Base-by-base conservation (phyloP, 2,888 invertebrate genomes). In the Lochmaea capreae region DNA sequence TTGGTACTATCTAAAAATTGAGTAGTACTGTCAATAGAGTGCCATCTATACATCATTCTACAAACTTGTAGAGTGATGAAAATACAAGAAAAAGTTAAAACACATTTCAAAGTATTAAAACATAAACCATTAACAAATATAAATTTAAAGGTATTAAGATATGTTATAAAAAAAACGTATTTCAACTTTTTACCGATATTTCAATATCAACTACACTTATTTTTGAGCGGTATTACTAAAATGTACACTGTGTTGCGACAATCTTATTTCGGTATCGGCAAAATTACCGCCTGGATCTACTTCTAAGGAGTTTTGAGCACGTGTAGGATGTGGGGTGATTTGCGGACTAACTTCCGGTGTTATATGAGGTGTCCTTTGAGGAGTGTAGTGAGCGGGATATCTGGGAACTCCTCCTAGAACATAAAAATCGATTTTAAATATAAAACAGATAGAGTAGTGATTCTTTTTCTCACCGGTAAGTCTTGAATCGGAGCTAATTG, bases 401-500 rank as follows among this genome's bases (percentile, higher is more conserved):
- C 76, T 80, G 3, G 82, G 80, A n/a, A 83, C 82, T 12, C 83
- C 83, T 11, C 86, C 86, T 33, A 42, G 6, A 61, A 61, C 33
- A 33, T 33, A 6, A 52, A 52, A 52, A 82, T 85, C 65, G 86
- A 74, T 33, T 33, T 33, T 8, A 33, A 33, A 33, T 33, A 33
- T 33, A 33, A 1, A 33, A 33, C 33, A 33, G 33, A n/a, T n/a
- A n/a, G 33, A 33, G 6, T 33, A 33, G 8, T 33, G 0, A 33
- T 33, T 1, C 66, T 85, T 80, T 26, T 16, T 10, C 16, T 57
- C 11, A 70, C 85, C 86, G 10, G 83, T 85, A 67, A 87, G 77
- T 72, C 86, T 80, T 22, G 86, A 86, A 76, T 87, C 86, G 0
- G 86, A 86, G 75, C 86, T 86, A 57, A 86, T 86, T 6, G 86